Evolutionary conservation across 35 echinoderm and acorn worm species (phyloP), one percentile per base, ranked within the genome.

Genomic region (Anneissia japonica): DNA sequence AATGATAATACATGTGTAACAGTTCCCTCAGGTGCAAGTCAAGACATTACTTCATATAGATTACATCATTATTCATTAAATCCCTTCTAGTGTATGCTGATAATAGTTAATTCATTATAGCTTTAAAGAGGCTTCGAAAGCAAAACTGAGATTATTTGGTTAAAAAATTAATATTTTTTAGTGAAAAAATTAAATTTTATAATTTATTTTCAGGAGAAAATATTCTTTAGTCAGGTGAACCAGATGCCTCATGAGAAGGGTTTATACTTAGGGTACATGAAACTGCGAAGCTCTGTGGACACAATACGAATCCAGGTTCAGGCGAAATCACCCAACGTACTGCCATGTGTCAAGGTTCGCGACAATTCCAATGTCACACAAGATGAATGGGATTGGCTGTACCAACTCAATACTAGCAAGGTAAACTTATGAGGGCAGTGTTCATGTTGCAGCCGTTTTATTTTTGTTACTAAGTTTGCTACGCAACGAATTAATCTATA

Each of bases 331-430:
- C 96, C 96, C 0, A 94, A 88, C 38, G 89, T 99, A 51, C 83
- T 99, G n/a, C 96, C 96, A 26, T 90, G 94, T 37, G 37, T 94
- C 79, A 99, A 99, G 75, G 79, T 99, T 11, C 72, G 96, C 35
- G 89, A 93, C 37, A 99, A 99, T 83, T 87, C 93, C 23, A 99
- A 99, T 46, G 96, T 99, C 3, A 89, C 92, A 0, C 85, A 92
- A 56, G 92, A 99, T 32, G 96, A 99, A 76, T 99, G 96, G 96
- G 89, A 99, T 36, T 94, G 91, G 96, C 72, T 99, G 43, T 92
- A 94, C 79, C 91, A 87, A 30, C 81, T 99, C 17, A 92, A 99
- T 29, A 88, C 90, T 37, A 90, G 90, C 84, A 89, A 99, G 96
- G 96, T 99, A 89, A 85, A 82, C 83, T 77, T 17, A 77, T 9